Base-by-base conservation (phyloP, 2,113 vertebrate species). In the Sceloporus undulatus region DNA sequence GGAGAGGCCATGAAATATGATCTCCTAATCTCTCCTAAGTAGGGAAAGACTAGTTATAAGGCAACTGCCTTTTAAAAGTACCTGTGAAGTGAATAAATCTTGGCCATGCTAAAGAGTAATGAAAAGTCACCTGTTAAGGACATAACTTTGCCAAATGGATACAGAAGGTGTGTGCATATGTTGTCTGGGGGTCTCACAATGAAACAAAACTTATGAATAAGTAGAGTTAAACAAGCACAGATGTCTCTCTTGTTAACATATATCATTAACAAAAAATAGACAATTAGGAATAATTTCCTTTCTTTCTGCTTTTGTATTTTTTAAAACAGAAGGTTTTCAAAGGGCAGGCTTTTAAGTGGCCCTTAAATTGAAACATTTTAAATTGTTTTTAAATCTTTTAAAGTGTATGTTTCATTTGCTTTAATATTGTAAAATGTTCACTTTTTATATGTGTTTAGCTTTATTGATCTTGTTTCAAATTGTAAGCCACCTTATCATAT, bases 21-120 rank as follows among this genome's bases (percentile, higher is more conserved):
- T 92, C 92, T 90, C 93, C 93, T 95, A 91, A 95, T 92, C 92
- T 94, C 29, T 7, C 81, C 87, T 93, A 93, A 95, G 92, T 62
- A 4, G 90, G 90, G 92, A 91, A 94, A 95, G 90, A 87, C 89
- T 83, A 42, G 93, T 88, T 92, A 88, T 92, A 94, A 94, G 93
- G 92, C 88, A 91, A 93, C 77, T 34, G 87, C 83, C 92, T 91
- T 92, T 95, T 90, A 91, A 94, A 94, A 93, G 91, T 82, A 82
- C 86, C 85, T 79, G 0, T 6, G 25, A 88, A 95, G 92, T 89
- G 92, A 94, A 91, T 95, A 95, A 94, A 96, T 94, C 93, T 96
- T 87, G 79, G 73, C 70, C 0, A 14, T 82, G 79, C 90, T 92
- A 92, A 91, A 90, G 93, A 91, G 90, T 90, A 94, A 56, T 0